Evolutionary conservation across 1,140 invertebrate genomes (phyloP).

Genomic region (Amyelois transitella): DNA sequence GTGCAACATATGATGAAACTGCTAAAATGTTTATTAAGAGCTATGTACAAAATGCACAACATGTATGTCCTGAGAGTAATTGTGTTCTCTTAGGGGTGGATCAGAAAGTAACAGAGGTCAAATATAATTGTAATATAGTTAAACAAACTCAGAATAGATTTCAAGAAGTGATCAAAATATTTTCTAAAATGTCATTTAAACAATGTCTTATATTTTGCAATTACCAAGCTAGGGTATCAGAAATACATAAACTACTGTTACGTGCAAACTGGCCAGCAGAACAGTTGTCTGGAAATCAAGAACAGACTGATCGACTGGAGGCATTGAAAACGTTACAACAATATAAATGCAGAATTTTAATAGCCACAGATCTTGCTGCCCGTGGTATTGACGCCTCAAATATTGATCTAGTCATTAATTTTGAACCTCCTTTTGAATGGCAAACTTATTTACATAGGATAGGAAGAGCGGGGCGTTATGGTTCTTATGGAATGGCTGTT

Average conservation of each 20-base stretch:
- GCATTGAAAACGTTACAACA: constrained; percentile 85
- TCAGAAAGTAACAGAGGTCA: constrained; percentile 81
- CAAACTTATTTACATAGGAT: constrained; percentile 97
- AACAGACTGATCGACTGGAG: constrained; percentile 84
- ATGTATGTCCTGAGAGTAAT: constrained; percentile 79
- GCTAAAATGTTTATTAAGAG: constrained; percentile 82
- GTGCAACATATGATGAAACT: constrained; percentile 93
- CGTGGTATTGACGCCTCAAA: constrained; percentile 93
- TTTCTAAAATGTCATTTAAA: constrained; percentile 84
- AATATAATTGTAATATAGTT: constrained; percentile 76
- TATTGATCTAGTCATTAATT: constrained; percentile 95
- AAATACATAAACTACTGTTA: constrained; percentile 81
- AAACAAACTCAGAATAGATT: constrained; percentile 82
- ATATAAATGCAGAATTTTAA: constrained; percentile 87
- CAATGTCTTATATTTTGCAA: constrained; percentile 95
- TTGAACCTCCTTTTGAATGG: constrained; percentile 88
- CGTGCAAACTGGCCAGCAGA: constrained; percentile 81
- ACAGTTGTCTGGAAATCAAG: constrained; percentile 84
- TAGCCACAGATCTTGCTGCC: constrained; percentile 93
- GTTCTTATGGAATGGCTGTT: constrained; percentile 83
- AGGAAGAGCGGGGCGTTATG: constrained; percentile 94
- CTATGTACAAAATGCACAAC: constrained; percentile 88
- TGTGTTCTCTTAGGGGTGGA: constrained; percentile 83
- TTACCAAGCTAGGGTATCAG: constrained; percentile 85
- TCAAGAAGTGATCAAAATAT: constrained; percentile 80